Evolutionary conservation across 2,888 invertebrate genomes (phyloP).

Genomic region (Agonum fuliginosum): DNA sequence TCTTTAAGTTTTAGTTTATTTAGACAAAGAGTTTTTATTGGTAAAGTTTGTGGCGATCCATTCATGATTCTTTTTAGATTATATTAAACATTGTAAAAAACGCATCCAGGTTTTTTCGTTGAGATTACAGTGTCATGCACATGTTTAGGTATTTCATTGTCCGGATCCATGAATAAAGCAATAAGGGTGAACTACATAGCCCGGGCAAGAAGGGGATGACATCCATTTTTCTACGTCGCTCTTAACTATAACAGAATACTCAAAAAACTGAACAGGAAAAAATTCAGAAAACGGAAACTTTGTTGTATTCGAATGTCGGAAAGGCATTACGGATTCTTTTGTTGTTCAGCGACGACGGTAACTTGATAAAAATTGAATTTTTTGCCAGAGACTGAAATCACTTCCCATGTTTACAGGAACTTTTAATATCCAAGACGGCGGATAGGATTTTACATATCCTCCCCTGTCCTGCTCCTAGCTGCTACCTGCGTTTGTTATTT

Average conservation of each 20-base stretch:
- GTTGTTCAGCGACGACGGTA: conserved; percentile 49
- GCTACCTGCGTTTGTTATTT: neutral
- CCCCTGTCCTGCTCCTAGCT: no score
- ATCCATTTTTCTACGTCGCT: conserved; percentile 15
- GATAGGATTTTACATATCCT: neutral
- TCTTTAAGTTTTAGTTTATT: no score
- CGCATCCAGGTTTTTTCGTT: no score
- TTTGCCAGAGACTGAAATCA: conserved; percentile 49
- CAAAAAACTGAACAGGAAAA: conserved; percentile 27
- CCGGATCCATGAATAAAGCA: no score
- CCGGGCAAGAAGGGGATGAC: neutral
- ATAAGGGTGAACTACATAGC: no score
- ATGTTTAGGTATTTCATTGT: no score
- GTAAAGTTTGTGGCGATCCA: no score
- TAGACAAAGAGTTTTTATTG: no score
- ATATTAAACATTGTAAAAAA: no score
- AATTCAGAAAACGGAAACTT: conserved; percentile 43
- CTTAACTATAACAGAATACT: conserved; percentile 3
- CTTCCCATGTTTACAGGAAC: conserved; percentile 55
- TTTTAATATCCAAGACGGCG: conserved; percentile 44
- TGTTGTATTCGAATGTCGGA: conserved; percentile 39
- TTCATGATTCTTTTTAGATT: no score
- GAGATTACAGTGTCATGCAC: no score
- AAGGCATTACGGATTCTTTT: conserved; percentile 54
- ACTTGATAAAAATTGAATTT: conserved; percentile 58